Base-by-base conservation (phyloP, 2,113 vertebrate genomes). In the Pterocles gutturalis region DNA sequence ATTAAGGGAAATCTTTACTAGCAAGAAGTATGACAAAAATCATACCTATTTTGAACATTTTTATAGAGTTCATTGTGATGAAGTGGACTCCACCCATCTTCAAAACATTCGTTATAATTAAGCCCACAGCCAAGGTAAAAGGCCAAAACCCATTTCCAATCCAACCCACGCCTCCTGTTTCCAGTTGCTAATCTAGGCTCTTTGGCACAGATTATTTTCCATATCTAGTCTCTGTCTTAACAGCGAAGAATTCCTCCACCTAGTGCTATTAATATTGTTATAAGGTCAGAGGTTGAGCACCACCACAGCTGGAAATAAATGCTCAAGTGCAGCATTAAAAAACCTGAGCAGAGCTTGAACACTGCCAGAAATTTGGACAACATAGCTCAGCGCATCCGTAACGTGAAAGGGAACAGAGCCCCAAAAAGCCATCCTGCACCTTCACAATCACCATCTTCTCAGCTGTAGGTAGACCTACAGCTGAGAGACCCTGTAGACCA, bases 171-270 rank as follows among this genome's bases (percentile, higher is more conserved):
- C 54, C 82, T 92, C 79, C 62, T 17, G 25, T 62, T 95, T 93
- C 82, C 85, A 88, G 78, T 15, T 73, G 84, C 49, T 93, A 94
- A 92, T 58, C 80, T 71, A 43, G 67, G 51, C 16, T 70, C 29
- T 81, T 73, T 89, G 76, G 85, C 76, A 93, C 64, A 60, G 33
- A 60, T 38, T 60, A 48, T 41, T 94, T 93, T 84, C 88, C 43
- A 4, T 8, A 38, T 41, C n/a, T 38, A 54, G 36, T 43, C 33
- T 77, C 72, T 54, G 28, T 33, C 78, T 25, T 10, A 83, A 70
- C 13, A 78, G 36, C 48, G 57, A 28, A 17, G 21, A 66, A 46
- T 77, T 83, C 79, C 49, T 83, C 60, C 76, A 90, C 51, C 51
- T 78, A 24, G 11, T 17, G 36, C 28, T 85, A 48, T 70, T 78